Conservation (phyloP, 2,888 invertebrate species). For the Euplagia quadripunctaria region DNA sequence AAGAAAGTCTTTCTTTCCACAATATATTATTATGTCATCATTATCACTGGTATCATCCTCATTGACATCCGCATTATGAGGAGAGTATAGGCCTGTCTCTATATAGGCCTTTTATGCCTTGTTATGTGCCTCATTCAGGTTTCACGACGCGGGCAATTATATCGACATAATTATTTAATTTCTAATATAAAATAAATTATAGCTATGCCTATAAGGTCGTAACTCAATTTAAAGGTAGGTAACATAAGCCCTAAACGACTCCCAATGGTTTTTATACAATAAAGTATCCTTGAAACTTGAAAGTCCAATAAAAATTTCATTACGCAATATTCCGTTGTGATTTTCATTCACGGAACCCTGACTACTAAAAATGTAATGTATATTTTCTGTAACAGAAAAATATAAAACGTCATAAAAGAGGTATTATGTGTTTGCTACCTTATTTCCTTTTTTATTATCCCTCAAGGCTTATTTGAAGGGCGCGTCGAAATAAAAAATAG, state of each 20-base stretch:
- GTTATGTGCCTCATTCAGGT: too few relatives aligned
- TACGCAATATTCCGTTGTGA: not conserved
- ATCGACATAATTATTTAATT: too few relatives aligned
- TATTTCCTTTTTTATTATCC: slow-evolving; percentile 49
- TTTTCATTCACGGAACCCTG: slow-evolving; percentile 38
- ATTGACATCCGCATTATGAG: too few relatives aligned
- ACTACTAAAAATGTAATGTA: slow-evolving; percentile 57
- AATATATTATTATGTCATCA: too few relatives aligned
- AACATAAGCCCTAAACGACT: not conserved
- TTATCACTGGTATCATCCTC: too few relatives aligned
- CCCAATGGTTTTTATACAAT: not conserved
- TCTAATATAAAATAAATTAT: too few relatives aligned
- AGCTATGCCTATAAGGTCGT: not conserved
- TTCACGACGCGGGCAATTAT: too few relatives aligned
- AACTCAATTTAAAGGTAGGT: too few relatives aligned
- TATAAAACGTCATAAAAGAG: slow-evolving; percentile 59
- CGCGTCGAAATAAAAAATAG: slow-evolving; percentile 1
- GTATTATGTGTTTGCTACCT: slow-evolving; percentile 46
- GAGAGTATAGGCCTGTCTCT: too few relatives aligned
- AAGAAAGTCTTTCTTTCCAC: too few relatives aligned
- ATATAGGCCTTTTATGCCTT: too few relatives aligned
- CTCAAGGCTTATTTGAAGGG: slow-evolving; percentile 19
- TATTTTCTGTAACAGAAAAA: slow-evolving; percentile 58
- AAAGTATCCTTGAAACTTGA: not conserved
- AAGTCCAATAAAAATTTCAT: not conserved